Percentiles rank a stretch among this genome's conserved stretches.
phyloP scores from a whole-genome alignment of 2,888 invertebrate genomes.

The Acronicta psi region DNA sequence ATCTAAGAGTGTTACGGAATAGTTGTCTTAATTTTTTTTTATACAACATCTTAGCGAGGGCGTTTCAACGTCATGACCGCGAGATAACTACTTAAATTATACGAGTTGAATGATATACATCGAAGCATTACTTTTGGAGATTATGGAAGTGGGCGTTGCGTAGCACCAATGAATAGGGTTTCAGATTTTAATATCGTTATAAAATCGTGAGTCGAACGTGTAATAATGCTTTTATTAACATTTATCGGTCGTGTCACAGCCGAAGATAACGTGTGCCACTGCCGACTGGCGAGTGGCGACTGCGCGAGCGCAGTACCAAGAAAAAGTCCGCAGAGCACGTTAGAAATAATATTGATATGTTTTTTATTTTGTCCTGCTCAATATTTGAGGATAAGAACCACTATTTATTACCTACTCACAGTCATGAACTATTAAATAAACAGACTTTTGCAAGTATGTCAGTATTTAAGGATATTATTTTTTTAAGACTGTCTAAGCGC shows the following conservation, averaged over 20 bases:
- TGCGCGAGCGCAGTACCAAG: conserved; percentile 83
- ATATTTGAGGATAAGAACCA: conserved; percentile 1
- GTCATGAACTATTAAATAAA: too few species aligned
- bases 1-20: conserved; percentile 48
- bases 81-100: conserved; percentile 51
- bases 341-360: conserved; percentile 59
- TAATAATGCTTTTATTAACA: conserved; percentile 78
- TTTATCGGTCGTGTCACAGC: conserved; percentile 77
- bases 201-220: conserved; percentile 57
- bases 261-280: conserved; percentile 80
- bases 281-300: too few species aligned
- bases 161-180: conserved; percentile 60
- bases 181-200: conserved; percentile 50
- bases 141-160: conserved; percentile 35
- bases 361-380: conserved; percentile 22
- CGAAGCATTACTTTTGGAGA: conserved; percentile 45
- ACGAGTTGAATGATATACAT: conserved; percentile 53
- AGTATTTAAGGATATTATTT: too few species aligned
- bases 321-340: conserved; percentile 68
- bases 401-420: background rate
- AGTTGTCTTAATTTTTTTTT: conserved; percentile 49
- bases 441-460: too few species aligned
- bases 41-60: conserved; percentile 56
- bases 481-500: too few species aligned
- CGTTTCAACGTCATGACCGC: conserved; percentile 64